phyloP scores from a whole-genome alignment of 2,888 invertebrate genomes.

The Agonopterix arenella region DNA sequence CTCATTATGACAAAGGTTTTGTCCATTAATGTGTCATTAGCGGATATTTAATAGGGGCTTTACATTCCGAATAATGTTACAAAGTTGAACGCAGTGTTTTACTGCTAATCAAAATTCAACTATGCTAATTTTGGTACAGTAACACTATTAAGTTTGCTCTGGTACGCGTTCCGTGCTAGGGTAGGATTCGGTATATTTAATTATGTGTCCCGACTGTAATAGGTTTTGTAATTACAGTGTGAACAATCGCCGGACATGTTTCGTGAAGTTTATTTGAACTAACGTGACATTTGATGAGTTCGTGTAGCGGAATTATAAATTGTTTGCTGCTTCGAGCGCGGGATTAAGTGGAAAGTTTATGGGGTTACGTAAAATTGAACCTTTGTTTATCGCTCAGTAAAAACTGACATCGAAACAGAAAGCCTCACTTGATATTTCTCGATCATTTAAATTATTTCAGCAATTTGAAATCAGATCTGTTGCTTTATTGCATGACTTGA shows the following conservation, averaged over 20 bases:
- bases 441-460: too few species aligned
- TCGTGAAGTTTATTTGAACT: background rate
- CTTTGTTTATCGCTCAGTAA: too few species aligned
- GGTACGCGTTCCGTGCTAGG: conserved; percentile 19
- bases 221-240: conserved; percentile 8
- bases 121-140: conserved; percentile 57
- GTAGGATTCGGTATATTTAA: conserved; percentile 27
- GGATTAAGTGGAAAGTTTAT: too few species aligned
- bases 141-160: conserved; percentile 40
- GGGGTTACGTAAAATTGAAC: too few species aligned
- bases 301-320: too few species aligned
- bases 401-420: too few species aligned
- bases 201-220: conserved; percentile 22
- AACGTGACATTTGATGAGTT: too few species aligned
- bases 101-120: conserved; percentile 68
- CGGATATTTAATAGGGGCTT: conserved; percentile 46
- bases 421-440: too few species aligned
- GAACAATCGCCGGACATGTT: background rate
- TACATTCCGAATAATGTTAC: conserved; percentile 33
- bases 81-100: conserved; percentile 46
- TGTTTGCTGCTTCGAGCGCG: too few species aligned
- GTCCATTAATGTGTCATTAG: conserved; percentile 54
- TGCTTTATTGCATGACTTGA: too few species aligned
- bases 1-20: conserved; percentile 52
- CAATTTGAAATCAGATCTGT: too few species aligned